A percentile compares a stretch with the other conserved stretches of the same genome.
These are phyloP conservation scores for Monochamus alternatus DNA, from an alignment of 2,888 invertebrate genomes.

Conservation along the genomic window DNA sequence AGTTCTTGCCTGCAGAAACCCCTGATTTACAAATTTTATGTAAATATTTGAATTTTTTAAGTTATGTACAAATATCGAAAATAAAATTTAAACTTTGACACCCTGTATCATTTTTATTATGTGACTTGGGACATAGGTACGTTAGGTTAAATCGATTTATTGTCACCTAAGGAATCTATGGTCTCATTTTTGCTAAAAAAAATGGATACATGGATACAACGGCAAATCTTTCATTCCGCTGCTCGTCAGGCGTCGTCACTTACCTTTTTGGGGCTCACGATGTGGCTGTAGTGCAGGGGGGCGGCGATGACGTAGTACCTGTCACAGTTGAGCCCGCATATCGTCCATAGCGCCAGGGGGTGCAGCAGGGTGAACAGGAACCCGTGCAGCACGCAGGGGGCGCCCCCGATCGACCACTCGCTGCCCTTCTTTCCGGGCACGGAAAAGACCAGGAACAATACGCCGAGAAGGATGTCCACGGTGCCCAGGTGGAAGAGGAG, in stretches of 20 bases:
- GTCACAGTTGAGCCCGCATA: conserved; percentile 86
- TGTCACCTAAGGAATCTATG: no score
- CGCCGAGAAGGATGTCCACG: conserved; percentile 79
- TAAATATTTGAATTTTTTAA: no score
- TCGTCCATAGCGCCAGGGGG: conserved; percentile 85
- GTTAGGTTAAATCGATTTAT: no score
- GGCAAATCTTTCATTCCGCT: no score
- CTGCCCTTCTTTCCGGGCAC: conserved; percentile 71
- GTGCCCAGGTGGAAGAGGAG: conserved; percentile 82
- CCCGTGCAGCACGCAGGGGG: conserved; percentile 78
- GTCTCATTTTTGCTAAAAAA: no score
- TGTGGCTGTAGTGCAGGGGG: conserved; percentile 84
- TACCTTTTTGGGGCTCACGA: conserved; percentile 83
- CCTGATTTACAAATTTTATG: no score
- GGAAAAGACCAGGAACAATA: conserved; percentile 75
- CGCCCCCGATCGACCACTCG: conserved; percentile 73
- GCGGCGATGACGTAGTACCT: conserved; percentile 87
- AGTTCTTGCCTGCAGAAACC: no score
- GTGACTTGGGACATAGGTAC: no score
- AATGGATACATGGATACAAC: no score
- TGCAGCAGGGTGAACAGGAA: conserved; percentile 81
- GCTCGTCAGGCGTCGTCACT: conserved; percentile 22
- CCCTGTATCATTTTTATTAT: no score
- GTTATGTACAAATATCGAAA: no score
- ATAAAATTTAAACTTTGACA: no score